A percentile compares a stretch with the other conserved stretches of the same genome.
Evolutionary conservation across 2,888 invertebrate genomes (phyloP).

Genomic region (Melanophora roralis): DNA sequence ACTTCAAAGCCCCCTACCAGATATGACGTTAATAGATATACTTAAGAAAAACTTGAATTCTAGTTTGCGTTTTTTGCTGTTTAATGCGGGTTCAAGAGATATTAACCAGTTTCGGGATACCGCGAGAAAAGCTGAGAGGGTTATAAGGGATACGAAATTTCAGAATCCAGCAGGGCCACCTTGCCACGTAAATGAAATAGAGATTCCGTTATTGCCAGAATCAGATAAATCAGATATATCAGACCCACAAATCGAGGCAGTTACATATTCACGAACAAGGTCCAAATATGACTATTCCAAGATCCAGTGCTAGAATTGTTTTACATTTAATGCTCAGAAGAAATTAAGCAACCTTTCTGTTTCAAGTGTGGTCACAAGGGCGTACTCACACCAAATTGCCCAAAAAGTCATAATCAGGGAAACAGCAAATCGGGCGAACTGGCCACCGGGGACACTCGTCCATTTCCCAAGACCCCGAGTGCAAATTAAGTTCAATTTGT

Average conservation of each 20-base stretch:
- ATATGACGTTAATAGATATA: neutral
- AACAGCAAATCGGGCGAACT: too few relatives aligned
- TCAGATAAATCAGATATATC: neutral
- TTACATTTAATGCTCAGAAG: neutral
- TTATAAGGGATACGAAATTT: neutral
- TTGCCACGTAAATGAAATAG: neutral
- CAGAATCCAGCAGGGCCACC: neutral
- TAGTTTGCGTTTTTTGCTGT: neutral
- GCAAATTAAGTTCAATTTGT: too few relatives aligned
- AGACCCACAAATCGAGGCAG: neutral
- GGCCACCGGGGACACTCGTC: too few relatives aligned
- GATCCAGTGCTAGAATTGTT: slow-evolving; percentile 2
- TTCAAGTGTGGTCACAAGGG: slow-evolving; percentile 10
- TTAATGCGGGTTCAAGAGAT: neutral
- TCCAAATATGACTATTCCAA: neutral
- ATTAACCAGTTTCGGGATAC: neutral
- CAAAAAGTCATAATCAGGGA: neutral
- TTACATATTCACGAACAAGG: neutral
- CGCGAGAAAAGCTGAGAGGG: slow-evolving; percentile 1
- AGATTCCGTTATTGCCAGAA: neutral
- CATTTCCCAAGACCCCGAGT: too few relatives aligned
- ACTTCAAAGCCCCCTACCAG: neutral
- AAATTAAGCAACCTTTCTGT: neutral
- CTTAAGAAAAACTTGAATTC: neutral
- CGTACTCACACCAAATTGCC: too few relatives aligned